These are phyloP conservation scores for Loripinus fragilis DNA, from an alignment of 2,888 invertebrate genomes.

Conservation along the genomic window DNA sequence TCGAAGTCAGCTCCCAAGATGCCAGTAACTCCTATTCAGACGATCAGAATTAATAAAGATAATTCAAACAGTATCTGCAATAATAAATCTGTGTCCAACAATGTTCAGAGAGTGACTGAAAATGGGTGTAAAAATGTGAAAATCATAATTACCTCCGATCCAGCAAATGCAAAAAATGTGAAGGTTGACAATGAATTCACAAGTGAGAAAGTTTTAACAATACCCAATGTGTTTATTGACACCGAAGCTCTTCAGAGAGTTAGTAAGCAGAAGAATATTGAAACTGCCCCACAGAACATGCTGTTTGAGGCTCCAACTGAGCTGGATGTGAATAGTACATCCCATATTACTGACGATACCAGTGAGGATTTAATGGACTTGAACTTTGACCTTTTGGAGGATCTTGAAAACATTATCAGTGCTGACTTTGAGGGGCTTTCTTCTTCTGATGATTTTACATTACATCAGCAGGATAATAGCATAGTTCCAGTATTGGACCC, in stretches of 20 bases:
- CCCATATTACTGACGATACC: not conserved
- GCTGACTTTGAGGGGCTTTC: conserved; percentile 61
- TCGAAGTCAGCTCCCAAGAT: conserved; percentile 33
- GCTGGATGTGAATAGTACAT: not conserved
- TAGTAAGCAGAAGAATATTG: not conserved
- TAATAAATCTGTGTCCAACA: not conserved
- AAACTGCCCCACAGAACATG: not conserved
- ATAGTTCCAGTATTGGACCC: not conserved
- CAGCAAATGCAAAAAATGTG: not conserved
- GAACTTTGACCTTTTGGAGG: conserved; percentile 68
- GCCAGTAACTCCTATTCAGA: not conserved
- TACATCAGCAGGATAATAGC: conserved; percentile 42
- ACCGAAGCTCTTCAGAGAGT: conserved; percentile 17
- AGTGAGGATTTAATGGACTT: conserved; percentile 46
- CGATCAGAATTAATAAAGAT: not conserved
- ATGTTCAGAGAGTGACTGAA: conserved; percentile 34
- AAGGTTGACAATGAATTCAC: not conserved
- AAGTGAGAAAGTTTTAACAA: conserved; percentile 22
- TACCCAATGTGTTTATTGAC: conserved; percentile 35
- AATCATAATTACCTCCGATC: conserved; percentile 51
- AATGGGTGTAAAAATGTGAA: conserved; percentile 51
- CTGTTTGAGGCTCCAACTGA: not conserved
- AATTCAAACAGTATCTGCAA: not conserved
- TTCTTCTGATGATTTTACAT: conserved; percentile 44
- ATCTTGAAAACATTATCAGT: conserved; percentile 63